These are phyloP conservation scores for Ostrea denselamellosa DNA, from an alignment of 1,140 invertebrate genomes.

Conservation along the genomic window DNA sequence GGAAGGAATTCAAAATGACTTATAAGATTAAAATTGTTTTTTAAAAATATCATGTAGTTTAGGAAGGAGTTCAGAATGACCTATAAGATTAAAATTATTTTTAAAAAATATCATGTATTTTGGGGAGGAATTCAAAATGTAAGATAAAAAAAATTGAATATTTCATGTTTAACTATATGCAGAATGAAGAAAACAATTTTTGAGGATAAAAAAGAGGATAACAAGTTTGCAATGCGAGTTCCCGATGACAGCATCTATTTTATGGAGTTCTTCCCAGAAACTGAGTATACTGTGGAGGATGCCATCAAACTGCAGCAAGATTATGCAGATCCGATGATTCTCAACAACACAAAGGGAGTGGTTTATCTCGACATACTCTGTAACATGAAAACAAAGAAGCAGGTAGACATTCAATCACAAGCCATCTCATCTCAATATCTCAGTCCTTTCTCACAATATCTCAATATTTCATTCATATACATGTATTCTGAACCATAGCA, in stretches of 20 bases:
- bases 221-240: slow-evolving; percentile 39
- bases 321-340: slow-evolving; percentile 70
- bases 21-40: too few relatives aligned
- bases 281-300: slow-evolving; percentile 59
- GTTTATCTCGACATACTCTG: slow-evolving; percentile 68
- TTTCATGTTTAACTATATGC: not conserved
- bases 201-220: slow-evolving; percentile 19
- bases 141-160: not conserved
- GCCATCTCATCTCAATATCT: too few relatives aligned
- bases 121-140: too few relatives aligned
- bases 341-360: slow-evolving; percentile 63
- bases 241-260: slow-evolving; percentile 72
- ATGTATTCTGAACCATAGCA: too few relatives aligned
- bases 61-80: too few relatives aligned
- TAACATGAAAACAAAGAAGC: slow-evolving; percentile 68
- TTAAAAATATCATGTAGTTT: too few relatives aligned
- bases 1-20: too few relatives aligned
- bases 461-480: too few relatives aligned
- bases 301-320: slow-evolving; percentile 67
- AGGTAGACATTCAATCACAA: slow-evolving; percentile 56
- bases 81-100: too few relatives aligned
- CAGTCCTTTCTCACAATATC: not conserved
- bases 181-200: slow-evolving; percentile 19
- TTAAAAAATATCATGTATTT: too few relatives aligned
- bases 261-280: slow-evolving; percentile 61